phyloP scores from a whole-genome alignment of 2,113 vertebrate species.

The Turdus rufiventris region DNA sequence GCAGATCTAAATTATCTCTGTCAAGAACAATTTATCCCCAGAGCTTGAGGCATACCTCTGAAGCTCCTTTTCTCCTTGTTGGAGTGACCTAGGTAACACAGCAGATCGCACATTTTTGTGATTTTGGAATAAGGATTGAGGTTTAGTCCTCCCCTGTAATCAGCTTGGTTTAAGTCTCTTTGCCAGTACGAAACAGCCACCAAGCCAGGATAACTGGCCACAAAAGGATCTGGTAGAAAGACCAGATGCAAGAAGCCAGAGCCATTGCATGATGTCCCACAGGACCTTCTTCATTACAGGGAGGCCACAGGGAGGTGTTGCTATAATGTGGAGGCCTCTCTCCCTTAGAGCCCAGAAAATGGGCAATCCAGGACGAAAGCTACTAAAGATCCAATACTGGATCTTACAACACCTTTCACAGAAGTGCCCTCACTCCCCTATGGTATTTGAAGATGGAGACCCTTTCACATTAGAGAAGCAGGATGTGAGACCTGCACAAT shows the following conservation, averaged over 20 bases:
- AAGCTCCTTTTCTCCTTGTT: not conserved
- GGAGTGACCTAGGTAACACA: not conserved
- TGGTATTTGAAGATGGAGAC: not conserved
- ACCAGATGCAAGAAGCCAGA: not conserved
- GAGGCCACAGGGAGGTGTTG: not conserved
- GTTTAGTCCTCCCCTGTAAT: not conserved
- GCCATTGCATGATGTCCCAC: fast-evolving
- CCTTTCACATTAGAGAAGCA: not conserved
- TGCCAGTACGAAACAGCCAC: not conserved
- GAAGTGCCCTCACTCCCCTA: fast-evolving
- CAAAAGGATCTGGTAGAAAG: not conserved
- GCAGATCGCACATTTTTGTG: fast-evolving
- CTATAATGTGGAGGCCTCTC: fast-evolving
- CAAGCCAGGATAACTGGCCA: not conserved
- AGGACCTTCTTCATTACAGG: fast-evolving
- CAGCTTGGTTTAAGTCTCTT: not conserved
- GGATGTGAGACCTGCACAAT: not conserved
- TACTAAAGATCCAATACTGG: not conserved
- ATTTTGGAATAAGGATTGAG: not conserved
- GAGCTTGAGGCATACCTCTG: not conserved
- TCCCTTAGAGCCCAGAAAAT: not conserved
- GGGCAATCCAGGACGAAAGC: not conserved
- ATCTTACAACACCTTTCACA: not conserved
- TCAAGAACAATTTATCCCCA: not conserved
- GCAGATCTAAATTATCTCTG: not conserved